Evolutionary conservation across 2,888 invertebrate species (phyloP), one percentile per base, ranked within the genome.

Genomic region (Drosophila pegasa): DNA sequence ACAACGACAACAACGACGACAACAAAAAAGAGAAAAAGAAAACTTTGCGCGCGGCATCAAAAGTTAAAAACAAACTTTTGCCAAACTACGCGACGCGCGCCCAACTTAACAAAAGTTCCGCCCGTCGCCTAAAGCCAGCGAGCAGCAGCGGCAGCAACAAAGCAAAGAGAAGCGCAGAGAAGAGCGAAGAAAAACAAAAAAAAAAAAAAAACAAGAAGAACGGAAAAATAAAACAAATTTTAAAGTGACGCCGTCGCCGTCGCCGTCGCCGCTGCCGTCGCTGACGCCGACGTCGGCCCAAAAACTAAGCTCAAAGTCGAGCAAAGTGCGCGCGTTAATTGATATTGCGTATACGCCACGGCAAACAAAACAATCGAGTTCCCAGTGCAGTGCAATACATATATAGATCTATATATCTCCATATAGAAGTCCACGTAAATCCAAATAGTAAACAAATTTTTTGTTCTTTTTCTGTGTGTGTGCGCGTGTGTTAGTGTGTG

Each of bases 321-420:
- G 70, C 57, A 67, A 71, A 84, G 83, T 71, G 80, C 71, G 80
- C 73, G 80, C 67, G 66, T 73, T 67, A 80, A 78, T 80, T 78
- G 80, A 70, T 70, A 78, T 80, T 78, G 78, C 80, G 80, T 80
- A 80, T 78, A 80, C 80, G 78, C 69, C 80, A 38, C 52, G 58
- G 66, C 57, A 35, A 22, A 3, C 33, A n/a, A 33, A 33, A 27
- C 43, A 25, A 43, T 25, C 43, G 0, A 9, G 2, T 12, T 12
- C 10, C 1, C 0, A 48, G 40, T 54, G 54, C 40, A 54, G 54
- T 54, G 54, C 40, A 12, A 27, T 3, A 12, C 2, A 14, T 2
- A 14, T 9, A 25, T n/a, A 25, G 9, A 3, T 7, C 37, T 22
- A 29, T 43, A 31, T 18, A 7, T n/a, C n/a, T n/a, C n/a, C n/a